These are phyloP conservation scores for Coccyzus lansbergi DNA, from an alignment of 2,797 vertebrate genomes.

Conservation along the genomic window DNA sequence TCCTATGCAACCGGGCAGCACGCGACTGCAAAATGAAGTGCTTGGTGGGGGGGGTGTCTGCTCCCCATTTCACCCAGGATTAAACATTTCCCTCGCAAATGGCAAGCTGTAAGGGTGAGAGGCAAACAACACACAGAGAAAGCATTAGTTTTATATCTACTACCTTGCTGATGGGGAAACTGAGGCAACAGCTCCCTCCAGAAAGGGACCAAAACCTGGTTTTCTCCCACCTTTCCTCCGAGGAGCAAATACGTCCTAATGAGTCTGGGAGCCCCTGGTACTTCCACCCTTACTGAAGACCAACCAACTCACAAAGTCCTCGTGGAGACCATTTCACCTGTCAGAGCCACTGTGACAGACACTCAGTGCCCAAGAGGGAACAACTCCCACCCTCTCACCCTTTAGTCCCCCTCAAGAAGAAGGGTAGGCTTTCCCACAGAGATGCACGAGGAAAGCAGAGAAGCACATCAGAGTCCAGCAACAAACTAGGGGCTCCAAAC, in stretches of 20 bases:
- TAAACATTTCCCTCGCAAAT: background rate
- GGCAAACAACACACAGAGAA: background rate
- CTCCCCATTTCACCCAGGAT: background rate
- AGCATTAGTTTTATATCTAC: background rate
- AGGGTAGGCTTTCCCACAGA: background rate
- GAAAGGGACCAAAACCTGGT: background rate
- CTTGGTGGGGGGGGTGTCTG: background rate
- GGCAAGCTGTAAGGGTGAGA: background rate
- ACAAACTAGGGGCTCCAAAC: background rate
- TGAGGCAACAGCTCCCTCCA: background rate
- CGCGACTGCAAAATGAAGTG: background rate
- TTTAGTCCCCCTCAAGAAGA: background rate
- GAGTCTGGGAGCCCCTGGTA: background rate
- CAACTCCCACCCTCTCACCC: background rate
- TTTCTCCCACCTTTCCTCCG: background rate
- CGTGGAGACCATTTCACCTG: background rate
- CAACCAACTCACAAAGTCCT: background rate
- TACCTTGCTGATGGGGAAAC: background rate
- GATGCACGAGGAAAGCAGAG: background rate
- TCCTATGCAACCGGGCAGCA: background rate
- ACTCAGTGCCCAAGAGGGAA: background rate
- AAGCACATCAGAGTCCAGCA: background rate
- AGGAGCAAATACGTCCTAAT: background rate
- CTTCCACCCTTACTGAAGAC: background rate
- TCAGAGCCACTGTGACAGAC: background rate